Conservation (phyloP, 2,888 invertebrate species). For the Stenichneumon culpator region DNA sequence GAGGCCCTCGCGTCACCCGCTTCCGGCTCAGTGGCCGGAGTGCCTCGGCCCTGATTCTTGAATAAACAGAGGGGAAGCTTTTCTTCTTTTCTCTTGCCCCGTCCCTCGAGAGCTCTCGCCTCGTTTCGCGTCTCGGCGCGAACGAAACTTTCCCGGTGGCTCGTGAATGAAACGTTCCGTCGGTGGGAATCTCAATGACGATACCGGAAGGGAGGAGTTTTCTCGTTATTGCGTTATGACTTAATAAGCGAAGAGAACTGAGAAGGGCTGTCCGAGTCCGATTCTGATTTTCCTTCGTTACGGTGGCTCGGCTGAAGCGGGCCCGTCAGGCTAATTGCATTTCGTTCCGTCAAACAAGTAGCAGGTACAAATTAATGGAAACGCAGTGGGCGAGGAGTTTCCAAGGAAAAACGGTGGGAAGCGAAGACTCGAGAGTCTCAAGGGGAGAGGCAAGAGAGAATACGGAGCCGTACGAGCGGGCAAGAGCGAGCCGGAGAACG, state of each 20-base stretch:
- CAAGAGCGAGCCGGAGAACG: constrained; percentile 42
- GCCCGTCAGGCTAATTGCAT: constrained; percentile 30
- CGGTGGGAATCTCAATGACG: background rate
- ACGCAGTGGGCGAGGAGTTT: background rate
- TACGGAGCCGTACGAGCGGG: background rate
- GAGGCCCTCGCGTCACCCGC: constrained; percentile 54
- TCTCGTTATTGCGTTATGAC: constrained; percentile 9
- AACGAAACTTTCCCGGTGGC: background rate
- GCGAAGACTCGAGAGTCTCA: constrained; percentile 8
- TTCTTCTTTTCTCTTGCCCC: constrained; percentile 25
- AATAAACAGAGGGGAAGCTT: constrained; percentile 52
- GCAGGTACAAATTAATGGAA: constrained; percentile 35
- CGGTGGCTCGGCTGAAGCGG: background rate
- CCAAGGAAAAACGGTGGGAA: background rate
- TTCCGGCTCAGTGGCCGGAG: constrained; percentile 67
- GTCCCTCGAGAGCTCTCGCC: constrained; percentile 18
- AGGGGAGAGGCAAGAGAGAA: constrained; percentile 8
- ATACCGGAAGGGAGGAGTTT: background rate
- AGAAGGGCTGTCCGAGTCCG: background rate
- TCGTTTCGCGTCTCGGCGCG: constrained; percentile 41
- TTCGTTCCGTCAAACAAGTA: constrained; percentile 40
- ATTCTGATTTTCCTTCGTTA: background rate
- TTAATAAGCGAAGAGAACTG: background rate
- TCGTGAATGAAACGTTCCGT: constrained; percentile 28
- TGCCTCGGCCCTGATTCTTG: constrained; percentile 63